These are phyloP conservation scores for Umimayanthus kanabou DNA, from an alignment of 92 coral and sea anemone genomes.

Conservation along the genomic window DNA sequence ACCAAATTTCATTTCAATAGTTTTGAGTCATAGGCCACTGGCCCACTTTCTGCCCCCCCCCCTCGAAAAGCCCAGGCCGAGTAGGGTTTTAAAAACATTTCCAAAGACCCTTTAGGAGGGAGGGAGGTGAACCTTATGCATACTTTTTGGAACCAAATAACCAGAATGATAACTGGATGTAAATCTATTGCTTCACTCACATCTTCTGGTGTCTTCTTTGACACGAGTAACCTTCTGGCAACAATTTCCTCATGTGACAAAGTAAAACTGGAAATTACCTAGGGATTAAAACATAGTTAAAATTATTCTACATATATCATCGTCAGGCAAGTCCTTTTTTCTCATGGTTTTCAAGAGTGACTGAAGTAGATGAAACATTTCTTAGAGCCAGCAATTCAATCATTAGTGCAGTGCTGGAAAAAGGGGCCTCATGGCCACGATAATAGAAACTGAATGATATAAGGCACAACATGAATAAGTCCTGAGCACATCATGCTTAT, in stretches of 20 bases:
- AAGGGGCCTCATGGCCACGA: not conserved
- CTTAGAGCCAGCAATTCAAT: not conserved
- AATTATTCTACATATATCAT: not conserved
- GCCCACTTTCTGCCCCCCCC: too few species aligned
- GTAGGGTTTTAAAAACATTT: too few species aligned
- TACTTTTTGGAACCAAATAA: not conserved
- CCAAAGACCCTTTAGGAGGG: not conserved
- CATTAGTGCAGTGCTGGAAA: not conserved
- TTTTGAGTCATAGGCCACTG: too few species aligned
- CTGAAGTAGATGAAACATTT: not conserved
- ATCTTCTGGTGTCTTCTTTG: slow-evolving; percentile 91
- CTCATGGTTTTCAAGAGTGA: not conserved
- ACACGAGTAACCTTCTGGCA: slow-evolving; percentile 87
- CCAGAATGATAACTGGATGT: not conserved
- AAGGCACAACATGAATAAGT: too few species aligned
- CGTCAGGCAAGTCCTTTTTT: not conserved
- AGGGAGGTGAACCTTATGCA: not conserved
- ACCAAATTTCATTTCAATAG: too few species aligned
- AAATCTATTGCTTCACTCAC: slow-evolving; percentile 52
- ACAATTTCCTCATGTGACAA: slow-evolving; percentile 94
- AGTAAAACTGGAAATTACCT: slow-evolving; percentile 94
- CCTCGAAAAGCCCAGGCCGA: too few species aligned
- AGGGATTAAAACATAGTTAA: not conserved
- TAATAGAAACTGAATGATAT: too few species aligned
- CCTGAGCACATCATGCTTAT: too few species aligned